Base-by-base conservation (phyloP, 1,140 invertebrate genomes). In the Caerostris darwini region DNA sequence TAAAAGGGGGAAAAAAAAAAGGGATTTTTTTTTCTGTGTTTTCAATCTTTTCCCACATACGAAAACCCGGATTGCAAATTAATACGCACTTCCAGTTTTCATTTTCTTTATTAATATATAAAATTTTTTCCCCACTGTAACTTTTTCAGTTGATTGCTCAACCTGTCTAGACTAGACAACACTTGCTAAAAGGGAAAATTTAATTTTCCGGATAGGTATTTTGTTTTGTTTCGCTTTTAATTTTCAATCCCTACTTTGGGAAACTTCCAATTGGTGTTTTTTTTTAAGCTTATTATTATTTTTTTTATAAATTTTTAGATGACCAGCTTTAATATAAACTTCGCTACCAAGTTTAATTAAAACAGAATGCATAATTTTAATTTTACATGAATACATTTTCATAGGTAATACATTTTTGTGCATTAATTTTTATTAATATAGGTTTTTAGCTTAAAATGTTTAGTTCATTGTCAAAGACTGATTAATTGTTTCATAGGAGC, bases 41-140 rank as follows among this genome's bases (percentile, higher is more conserved):
- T 90, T 71, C 64, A 77, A 90, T 90, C 69, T 90, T 90, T 90
- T 90, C 61, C 56, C 14, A 56, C 61, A 50, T 61, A 56, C 50
- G 53, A 88, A 53, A 67, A 50, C 59, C 50, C 34, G 86, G 86
- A 88, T 88, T 88, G 58, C 86, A 88, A 88, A 61, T 67, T 88
- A 85, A 85, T 85, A 64, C 86, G 61, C 8, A 53, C 61, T 64
- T 64, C 17, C 34, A 53, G 54, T 56, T 54, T 67, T 85, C 57
- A n/a, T 3, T 3, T 34, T 61, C 8, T 61, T 50, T 77, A 34
- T 50, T 77, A 6, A 19, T 34, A 7, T 34, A 34, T 8, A 7
- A 0, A 5, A 19, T 57, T 57, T 85, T 85, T 56, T 77, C 10
- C 10, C 12, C 8, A 10, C 53, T 12, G 10, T 34, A 77, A 50